Evolutionary conservation across 2,797 vertebrate species (phyloP).

Genomic region (Glossophaga mutica): DNA sequence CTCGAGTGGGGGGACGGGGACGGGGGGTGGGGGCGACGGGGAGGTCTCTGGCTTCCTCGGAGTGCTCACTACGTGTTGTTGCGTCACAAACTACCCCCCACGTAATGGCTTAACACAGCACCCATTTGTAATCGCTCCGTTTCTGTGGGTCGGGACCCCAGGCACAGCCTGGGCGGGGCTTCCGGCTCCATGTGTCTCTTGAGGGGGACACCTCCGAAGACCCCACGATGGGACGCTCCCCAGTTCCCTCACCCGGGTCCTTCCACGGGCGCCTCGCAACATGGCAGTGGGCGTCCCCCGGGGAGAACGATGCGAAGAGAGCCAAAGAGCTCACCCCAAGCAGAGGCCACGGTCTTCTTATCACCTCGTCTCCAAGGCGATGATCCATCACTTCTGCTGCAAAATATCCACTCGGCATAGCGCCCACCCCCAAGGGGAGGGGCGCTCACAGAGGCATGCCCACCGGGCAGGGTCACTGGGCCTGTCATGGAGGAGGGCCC

Average conservation of each 20-base stretch:
- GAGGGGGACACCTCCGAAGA: not conserved
- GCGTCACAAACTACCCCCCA: not conserved
- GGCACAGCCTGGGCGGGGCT: not conserved
- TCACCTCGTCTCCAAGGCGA: not conserved
- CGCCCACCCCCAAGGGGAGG: not conserved
- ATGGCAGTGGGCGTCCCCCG: not conserved
- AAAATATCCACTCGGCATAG: rapidly evolving
- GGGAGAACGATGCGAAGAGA: rapidly evolving
- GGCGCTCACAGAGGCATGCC: rapidly evolving
- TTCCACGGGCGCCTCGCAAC: too few species aligned
- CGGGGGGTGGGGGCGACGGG: too few species aligned
- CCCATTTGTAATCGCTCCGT: too few species aligned
- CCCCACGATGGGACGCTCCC: not conserved
- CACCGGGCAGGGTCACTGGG: not conserved
- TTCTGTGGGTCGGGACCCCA: not conserved
- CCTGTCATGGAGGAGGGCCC: too few species aligned
- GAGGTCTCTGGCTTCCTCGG: not conserved
- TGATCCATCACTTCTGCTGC: rapidly evolving
- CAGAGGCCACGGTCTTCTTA: not conserved
- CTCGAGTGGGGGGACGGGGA: too few species aligned
- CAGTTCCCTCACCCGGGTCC: too few species aligned
- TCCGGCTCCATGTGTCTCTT: not conserved
- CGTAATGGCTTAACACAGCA: too few species aligned
- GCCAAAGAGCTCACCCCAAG: not conserved
- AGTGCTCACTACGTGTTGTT: rapidly evolving